These are phyloP conservation scores for Sebastes baramenuke DNA, from an alignment of 2,797 vertebrate species.

Conservation along the genomic window DNA sequence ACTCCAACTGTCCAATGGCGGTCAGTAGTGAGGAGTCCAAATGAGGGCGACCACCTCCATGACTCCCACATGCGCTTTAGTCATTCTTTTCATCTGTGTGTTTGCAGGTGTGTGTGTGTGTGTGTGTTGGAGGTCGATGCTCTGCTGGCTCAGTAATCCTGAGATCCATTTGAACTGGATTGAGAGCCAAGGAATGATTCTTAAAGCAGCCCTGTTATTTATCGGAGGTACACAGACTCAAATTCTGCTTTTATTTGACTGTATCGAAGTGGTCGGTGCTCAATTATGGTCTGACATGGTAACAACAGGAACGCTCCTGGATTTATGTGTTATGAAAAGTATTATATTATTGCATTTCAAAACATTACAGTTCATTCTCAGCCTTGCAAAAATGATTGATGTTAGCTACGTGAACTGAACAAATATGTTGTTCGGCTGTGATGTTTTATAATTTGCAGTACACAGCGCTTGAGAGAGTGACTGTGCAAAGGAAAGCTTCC, in stretches of 20 bases:
- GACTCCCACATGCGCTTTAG: constrained; percentile 26
- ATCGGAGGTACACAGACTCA: background rate
- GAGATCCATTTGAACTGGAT: background rate
- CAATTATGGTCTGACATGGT: background rate
- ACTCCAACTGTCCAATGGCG: constrained; percentile 57
- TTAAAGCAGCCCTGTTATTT: background rate
- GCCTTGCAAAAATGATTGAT: background rate
- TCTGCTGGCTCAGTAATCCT: background rate
- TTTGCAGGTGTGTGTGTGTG: background rate
- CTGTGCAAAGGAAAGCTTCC: background rate
- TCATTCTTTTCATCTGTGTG: constrained; percentile 18
- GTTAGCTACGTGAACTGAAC: background rate
- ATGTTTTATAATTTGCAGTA: background rate
- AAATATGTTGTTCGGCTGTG: background rate
- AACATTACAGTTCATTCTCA: background rate
- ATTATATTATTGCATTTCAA: background rate
- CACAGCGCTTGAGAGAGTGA: background rate
- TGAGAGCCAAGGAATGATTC: background rate
- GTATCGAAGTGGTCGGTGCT: no score
- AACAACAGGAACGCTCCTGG: background rate
- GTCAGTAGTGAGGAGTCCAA: constrained; percentile 52
- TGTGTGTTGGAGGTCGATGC: background rate
- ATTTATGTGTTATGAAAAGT: background rate
- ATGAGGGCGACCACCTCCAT: constrained; percentile 50
- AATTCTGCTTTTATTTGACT: background rate